These are phyloP conservation scores for Eumaeus atala DNA, from an alignment of 1,140 invertebrate species.

Conservation along the genomic window DNA sequence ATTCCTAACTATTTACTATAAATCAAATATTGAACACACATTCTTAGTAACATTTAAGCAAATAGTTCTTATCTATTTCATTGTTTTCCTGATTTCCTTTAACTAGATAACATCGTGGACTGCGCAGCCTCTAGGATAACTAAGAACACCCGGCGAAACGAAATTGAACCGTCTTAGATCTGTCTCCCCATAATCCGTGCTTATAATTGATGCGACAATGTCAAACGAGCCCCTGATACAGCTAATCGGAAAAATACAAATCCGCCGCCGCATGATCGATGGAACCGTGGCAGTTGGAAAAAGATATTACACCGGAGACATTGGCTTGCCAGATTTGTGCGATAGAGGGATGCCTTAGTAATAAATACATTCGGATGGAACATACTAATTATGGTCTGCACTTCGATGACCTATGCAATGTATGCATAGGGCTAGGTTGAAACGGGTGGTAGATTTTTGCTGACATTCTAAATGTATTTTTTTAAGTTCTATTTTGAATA, in stretches of 20 bases:
- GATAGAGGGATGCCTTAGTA: too few relatives aligned
- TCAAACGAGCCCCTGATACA: constrained; percentile 57
- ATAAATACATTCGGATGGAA: too few relatives aligned
- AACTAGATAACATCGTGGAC: constrained; percentile 5
- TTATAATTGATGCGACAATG: constrained; percentile 72
- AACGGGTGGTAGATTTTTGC: too few relatives aligned
- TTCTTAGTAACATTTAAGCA: too few relatives aligned
- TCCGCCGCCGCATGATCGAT: constrained; percentile 63
- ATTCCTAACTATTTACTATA: too few relatives aligned
- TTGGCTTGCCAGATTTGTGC: constrained; percentile 9
- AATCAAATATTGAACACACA: too few relatives aligned
- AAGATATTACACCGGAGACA: constrained; percentile 24
- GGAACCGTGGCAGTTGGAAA: constrained; percentile 31
- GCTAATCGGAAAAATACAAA: constrained; percentile 71
- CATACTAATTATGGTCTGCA: too few relatives aligned
- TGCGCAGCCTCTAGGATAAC: constrained; percentile 8
- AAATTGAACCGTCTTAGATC: constrained; percentile 69
- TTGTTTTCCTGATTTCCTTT: neutral
- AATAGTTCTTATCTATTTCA: too few relatives aligned
- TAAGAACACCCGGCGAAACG: constrained; percentile 29
- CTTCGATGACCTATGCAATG: too few relatives aligned
- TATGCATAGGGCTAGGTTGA: too few relatives aligned
- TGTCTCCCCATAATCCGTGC: constrained; percentile 65
- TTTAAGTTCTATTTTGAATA: too few relatives aligned
- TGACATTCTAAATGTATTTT: too few relatives aligned